Conservation (phyloP, 2,888 invertebrate genomes). For the Drosophila incognita region DNA sequence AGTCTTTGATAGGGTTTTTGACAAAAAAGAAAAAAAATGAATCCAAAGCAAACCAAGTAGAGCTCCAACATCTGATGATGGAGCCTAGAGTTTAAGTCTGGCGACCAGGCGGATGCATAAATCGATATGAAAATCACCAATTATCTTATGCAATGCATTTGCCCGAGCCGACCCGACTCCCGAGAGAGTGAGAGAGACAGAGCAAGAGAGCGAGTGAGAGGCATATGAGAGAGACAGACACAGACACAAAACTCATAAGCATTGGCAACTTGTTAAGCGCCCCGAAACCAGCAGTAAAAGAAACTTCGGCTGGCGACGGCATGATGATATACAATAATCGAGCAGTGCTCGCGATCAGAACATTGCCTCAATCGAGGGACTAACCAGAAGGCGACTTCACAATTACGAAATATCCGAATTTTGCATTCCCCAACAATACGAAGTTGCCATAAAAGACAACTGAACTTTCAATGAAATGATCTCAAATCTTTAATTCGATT, state of each 20-base stretch:
- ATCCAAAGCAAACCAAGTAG: conserved; percentile 19
- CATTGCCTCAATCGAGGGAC: conserved; percentile 65
- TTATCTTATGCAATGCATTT: conserved; percentile 75
- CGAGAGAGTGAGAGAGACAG: conserved; percentile 4
- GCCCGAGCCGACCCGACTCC: conserved; percentile 17
- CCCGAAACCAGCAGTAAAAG: conserved; percentile 27
- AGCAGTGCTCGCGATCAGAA: conserved; percentile 67
- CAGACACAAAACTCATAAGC: conserved; percentile 61
- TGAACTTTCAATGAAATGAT: neutral
- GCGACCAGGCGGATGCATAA: conserved; percentile 81
- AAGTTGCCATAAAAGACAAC: neutral
- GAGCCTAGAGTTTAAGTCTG: conserved; percentile 37
- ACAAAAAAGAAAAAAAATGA: conserved; percentile 23
- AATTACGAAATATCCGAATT: conserved; percentile 11
- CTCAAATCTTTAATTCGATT: neutral
- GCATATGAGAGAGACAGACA: neutral
- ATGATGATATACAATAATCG: conserved; percentile 79
- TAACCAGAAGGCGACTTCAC: conserved; percentile 27
- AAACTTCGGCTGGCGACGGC: conserved; percentile 20
- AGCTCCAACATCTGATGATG: conserved; percentile 11
- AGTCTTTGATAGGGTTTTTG: conserved; percentile 55
- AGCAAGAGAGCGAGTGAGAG: conserved; percentile 1
- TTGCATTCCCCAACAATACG: conserved; percentile 25
- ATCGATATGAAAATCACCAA: conserved; percentile 82
- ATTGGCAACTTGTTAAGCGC: conserved; percentile 74